Percentiles rank a stretch among this genome's conserved stretches.
Conservation (phyloP, 2,888 invertebrate genomes). For the Perizoma flavofasciatum region DNA sequence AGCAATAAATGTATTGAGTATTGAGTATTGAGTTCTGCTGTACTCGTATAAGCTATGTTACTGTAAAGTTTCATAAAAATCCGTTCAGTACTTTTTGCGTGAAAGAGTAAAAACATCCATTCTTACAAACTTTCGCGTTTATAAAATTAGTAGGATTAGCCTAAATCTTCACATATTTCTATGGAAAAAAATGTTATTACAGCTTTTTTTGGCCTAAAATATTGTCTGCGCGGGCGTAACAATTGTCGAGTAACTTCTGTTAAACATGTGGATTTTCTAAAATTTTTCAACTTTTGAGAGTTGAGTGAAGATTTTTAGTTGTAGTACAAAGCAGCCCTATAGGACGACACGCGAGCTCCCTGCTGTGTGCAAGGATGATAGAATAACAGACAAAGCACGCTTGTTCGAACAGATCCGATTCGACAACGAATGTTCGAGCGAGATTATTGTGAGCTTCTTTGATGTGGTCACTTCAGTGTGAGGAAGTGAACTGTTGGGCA, state of each 20-base stretch:
- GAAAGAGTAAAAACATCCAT: too few species aligned
- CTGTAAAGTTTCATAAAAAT: too few species aligned
- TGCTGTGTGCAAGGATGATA: conserved; percentile 27
- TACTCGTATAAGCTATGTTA: too few species aligned
- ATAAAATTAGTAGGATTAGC: too few species aligned
- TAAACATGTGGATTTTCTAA: neutral
- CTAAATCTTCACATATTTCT: too few species aligned
- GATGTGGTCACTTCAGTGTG: conserved; percentile 16
- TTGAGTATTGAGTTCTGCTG: too few species aligned
- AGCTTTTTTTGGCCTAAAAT: too few species aligned
- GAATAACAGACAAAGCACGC: conserved; percentile 22
- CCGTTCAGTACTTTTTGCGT: too few species aligned
- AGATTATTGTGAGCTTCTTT: conserved; percentile 13
- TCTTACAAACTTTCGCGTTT: too few species aligned
- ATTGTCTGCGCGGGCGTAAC: neutral
- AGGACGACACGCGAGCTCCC: conserved; percentile 13
- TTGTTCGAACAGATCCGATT: conserved; percentile 28
- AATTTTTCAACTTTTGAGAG: too few species aligned
- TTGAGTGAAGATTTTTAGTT: conserved; percentile 3
- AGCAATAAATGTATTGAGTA: too few species aligned
- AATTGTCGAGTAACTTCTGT: neutral
- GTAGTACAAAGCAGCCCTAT: conserved; percentile 18
- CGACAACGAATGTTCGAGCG: conserved; percentile 24
- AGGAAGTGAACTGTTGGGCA: conserved; percentile 10
- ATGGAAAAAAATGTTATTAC: too few species aligned